Conservation (phyloP, 2,113 vertebrate genomes). For the Lonchura striata region DNA sequence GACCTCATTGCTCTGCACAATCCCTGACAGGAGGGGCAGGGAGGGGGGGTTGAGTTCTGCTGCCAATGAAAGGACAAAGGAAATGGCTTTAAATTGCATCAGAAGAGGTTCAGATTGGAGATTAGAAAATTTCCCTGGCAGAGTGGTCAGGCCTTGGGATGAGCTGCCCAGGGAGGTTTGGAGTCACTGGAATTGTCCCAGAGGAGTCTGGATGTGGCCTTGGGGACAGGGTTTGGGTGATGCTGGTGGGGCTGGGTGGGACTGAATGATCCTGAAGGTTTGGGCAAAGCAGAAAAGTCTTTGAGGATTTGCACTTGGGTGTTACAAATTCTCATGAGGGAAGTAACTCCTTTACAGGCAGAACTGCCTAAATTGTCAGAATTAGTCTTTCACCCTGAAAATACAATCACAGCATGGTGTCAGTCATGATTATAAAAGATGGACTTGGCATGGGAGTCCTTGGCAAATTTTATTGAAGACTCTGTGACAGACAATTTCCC, state of each 20-base stretch:
- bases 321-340: not conserved
- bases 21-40: not conserved
- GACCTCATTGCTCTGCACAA: not conserved
- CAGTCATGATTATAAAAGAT: not conserved
- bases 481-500: not conserved
- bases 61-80: not conserved
- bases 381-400: not conserved
- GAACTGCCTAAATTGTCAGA: not conserved
- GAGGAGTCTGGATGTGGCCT: not conserved
- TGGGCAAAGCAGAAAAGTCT: not conserved
- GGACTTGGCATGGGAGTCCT: not conserved
- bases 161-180: not conserved
- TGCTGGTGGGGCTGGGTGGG: not conserved
- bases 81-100: not conserved
- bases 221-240: not conserved
- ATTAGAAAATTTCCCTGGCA: rapidly evolving
- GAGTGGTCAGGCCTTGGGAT: not conserved
- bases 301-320: not conserved
- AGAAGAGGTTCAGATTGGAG: rapidly evolving
- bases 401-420: not conserved
- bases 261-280: rapidly evolving
- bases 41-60: not conserved
- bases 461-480: not conserved
- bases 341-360: not conserved
- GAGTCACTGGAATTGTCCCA: not conserved